These are phyloP conservation scores for Chalcosyrphus nemorum DNA, from an alignment of 2,888 invertebrate species.

Conservation along the genomic window DNA sequence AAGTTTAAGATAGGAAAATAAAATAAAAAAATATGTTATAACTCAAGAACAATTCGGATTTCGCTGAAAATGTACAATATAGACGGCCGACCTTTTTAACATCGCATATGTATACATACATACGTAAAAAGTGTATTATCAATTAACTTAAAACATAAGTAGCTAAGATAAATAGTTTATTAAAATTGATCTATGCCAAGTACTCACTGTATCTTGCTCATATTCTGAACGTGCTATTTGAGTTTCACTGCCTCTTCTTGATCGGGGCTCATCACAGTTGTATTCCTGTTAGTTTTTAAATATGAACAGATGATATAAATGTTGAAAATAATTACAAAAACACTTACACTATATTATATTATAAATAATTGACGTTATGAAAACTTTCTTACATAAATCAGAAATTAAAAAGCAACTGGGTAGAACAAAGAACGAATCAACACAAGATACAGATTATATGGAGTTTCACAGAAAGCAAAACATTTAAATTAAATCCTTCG, in stretches of 20 bases:
- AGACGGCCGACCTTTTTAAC: too few species aligned
- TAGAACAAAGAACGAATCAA: conserved; percentile 45
- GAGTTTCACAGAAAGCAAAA: conserved; percentile 43
- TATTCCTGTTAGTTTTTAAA: conserved; percentile 79
- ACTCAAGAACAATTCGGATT: too few species aligned
- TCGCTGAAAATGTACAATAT: too few species aligned
- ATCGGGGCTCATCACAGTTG: conserved; percentile 82
- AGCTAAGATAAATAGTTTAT: too few species aligned
- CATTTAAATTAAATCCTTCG: conserved; percentile 14
- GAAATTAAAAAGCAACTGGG: conserved; percentile 25
- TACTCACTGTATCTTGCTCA: conserved; percentile 82
- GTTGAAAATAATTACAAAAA: conserved; percentile 24
- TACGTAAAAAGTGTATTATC: too few species aligned
- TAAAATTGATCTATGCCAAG: neutral
- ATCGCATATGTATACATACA: too few species aligned
- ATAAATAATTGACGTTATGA: too few species aligned
- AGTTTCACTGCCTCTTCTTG: conserved; percentile 82
- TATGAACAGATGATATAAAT: conserved; percentile 72
- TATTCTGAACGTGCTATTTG: conserved; percentile 81
- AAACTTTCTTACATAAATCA: too few species aligned
- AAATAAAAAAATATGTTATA: too few species aligned
- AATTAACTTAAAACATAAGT: too few species aligned
- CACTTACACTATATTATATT: conserved; percentile 3
- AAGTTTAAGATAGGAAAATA: too few species aligned
- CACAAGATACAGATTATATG: conserved; percentile 60